A percentile compares a stretch with the other conserved stretches of the same genome.
These are phyloP conservation scores for Panthera uncia DNA, from an alignment of 2,113 vertebrate genomes.

Conservation along the genomic window DNA sequence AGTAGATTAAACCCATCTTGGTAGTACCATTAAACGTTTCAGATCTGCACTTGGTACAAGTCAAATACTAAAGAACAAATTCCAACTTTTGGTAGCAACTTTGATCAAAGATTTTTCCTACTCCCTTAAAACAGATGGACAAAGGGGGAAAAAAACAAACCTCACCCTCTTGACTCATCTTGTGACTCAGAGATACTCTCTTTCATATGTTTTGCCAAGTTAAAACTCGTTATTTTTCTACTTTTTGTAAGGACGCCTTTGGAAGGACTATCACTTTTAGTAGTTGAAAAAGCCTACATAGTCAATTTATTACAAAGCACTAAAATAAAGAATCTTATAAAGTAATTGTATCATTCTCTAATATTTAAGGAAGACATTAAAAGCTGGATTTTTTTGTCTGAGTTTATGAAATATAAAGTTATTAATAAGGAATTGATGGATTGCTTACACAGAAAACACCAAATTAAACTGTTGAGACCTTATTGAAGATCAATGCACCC, in stretches of 20 bases:
- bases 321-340: neutral
- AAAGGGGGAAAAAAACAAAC: slow-evolving; percentile 40
- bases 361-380: slow-evolving; percentile 14
- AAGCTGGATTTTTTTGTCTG: neutral
- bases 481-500: neutral
- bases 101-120: neutral
- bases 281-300: neutral
- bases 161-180: slow-evolving; percentile 64
- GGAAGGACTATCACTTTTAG: neutral
- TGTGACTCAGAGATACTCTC: slow-evolving; percentile 69
- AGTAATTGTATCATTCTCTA: neutral
- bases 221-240: slow-evolving; percentile 24
- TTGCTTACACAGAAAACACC: neutral
- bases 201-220: slow-evolving; percentile 46
- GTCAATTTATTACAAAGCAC: neutral
- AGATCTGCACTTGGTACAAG: neutral
- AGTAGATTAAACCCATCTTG: neutral
- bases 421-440: neutral
- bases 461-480: neutral
- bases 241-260: slow-evolving; percentile 16
- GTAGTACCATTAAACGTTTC: neutral
- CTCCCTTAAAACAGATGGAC: slow-evolving; percentile 56
- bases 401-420: slow-evolving; percentile 16
- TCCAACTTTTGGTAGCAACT: neutral
- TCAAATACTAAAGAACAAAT: slow-evolving; percentile 43